Evolutionary conservation across 2,113 vertebrate genomes (phyloP), one percentile per base, ranked within the genome.

Genomic region (Austrofundulus limnaeus): DNA sequence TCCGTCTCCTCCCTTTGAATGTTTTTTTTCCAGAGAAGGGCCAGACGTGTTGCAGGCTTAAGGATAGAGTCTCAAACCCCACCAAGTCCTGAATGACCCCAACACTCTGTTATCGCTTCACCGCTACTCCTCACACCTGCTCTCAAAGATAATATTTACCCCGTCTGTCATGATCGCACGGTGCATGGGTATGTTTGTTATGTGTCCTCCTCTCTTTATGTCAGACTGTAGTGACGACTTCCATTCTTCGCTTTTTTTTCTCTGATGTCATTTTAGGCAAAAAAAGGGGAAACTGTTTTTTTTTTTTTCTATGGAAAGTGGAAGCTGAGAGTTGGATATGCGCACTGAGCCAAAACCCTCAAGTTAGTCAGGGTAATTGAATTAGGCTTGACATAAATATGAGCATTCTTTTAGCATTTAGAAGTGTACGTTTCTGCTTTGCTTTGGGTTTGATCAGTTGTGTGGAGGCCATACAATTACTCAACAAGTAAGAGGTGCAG

Each of bases 101-200:
- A n/a, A n/a, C 17, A 39, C 70, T 57, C 52, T 66, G 59, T 86
- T 89, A 85, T 87, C 88, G 37, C 80, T 75, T 21, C 15, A 55
- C 58, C 3, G 77, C 73, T 75, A 86, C 81, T 77, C 73, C 72
- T 82, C 70, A 82, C 88, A 87, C 83, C 80, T 87, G 75, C 85
- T 57, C 72, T 80, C 72, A 61, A 80, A 62, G 61, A 86, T 79
- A 88, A 86, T 78, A 87, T 89, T 87, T 84, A 83, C 61, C 66
- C 69, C 60, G 77, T 83, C 82, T 78, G 70, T 87, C 82, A 76
- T 66, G 69, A 47, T 70, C 24, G 24, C 46, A n/a, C 1, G 2
- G 69, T 61, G 48, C 14, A 55, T 59, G 51, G 39, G 73, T 19
- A 45, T 66, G 48, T 63, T 21, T 58, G 60, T 2, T 61, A 39